A percentile compares a stretch with the other conserved stretches of the same genome.
phyloP scores from a whole-genome alignment of 37 sponge, comb jelly and placozoan genomes.

The Chondrilla cf. caribensis region DNA sequence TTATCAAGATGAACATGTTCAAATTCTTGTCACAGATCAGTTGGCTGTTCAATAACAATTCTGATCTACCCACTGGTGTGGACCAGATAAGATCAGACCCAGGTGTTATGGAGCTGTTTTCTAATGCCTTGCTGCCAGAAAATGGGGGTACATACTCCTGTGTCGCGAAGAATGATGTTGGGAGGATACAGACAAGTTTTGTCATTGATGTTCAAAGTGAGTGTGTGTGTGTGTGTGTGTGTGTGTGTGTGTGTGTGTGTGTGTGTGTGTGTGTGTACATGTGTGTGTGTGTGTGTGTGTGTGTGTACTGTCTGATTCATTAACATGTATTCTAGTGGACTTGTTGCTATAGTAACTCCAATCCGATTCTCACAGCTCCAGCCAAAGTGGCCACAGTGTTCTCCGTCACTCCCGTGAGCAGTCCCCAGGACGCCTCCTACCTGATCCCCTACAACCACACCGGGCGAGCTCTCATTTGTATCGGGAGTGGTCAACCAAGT shows the following conservation, averaged over 20 bases:
- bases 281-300: constrained; percentile 2
- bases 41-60: background rate
- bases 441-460: background rate
- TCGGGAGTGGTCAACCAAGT: background rate
- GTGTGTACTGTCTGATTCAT: background rate
- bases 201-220: background rate
- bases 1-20: background rate
- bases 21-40: background rate
- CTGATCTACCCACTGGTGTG: background rate
- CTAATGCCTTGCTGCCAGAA: background rate
- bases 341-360: too few relatives aligned
- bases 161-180: background rate
- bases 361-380: background rate
- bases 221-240: constrained; percentile 5
- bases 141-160: background rate
- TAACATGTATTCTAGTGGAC: background rate
- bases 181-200: background rate
- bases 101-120: background rate
- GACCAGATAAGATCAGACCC: too few relatives aligned
- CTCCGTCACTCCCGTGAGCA: background rate
- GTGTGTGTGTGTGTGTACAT: constrained; percentile 7
- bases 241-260: constrained; percentile 15
- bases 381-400: background rate
- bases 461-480: background rate
- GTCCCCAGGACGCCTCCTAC: background rate